Conservation (phyloP, 2,797 vertebrate genomes). For the Acanthurus leucopareius region DNA sequence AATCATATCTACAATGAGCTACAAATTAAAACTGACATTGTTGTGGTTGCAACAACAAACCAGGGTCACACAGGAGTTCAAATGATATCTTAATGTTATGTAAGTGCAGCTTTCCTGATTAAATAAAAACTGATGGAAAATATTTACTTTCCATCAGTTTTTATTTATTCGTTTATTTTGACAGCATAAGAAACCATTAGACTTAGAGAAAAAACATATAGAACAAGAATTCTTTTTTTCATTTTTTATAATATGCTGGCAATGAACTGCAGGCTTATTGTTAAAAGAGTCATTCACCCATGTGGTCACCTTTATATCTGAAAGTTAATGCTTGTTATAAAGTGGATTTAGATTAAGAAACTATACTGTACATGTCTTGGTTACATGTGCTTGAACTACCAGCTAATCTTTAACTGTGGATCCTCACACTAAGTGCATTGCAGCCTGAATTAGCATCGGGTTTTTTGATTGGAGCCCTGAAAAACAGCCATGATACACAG, state of each 20-base stretch:
- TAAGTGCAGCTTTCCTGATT: constrained; percentile 3
- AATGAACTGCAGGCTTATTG: not conserved
- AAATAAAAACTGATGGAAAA: constrained; percentile 1
- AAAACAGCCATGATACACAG: no score
- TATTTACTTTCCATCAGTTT: constrained; percentile 1
- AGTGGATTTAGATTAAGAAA: not conserved
- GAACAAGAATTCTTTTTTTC: not conserved
- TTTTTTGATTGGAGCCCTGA: no score
- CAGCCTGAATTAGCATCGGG: no score
- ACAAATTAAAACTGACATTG: constrained; percentile 39
- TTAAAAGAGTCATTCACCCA: not conserved
- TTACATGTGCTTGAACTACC: not conserved
- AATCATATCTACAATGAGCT: constrained; percentile 48
- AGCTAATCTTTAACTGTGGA: not conserved
- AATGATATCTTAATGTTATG: not conserved
- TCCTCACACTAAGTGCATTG: not conserved
- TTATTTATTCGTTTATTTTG: not conserved
- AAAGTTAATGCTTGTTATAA: not conserved
- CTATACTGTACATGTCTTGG: not conserved
- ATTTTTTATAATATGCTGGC: not conserved
- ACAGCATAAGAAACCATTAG: not conserved
- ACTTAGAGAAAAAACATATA: not conserved
- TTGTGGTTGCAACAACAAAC: constrained; percentile 26
- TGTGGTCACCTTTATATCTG: no score
- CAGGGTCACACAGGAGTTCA: constrained; percentile 12